Conservation (phyloP, 2,888 invertebrate genomes). For the Polyploca ridens region DNA sequence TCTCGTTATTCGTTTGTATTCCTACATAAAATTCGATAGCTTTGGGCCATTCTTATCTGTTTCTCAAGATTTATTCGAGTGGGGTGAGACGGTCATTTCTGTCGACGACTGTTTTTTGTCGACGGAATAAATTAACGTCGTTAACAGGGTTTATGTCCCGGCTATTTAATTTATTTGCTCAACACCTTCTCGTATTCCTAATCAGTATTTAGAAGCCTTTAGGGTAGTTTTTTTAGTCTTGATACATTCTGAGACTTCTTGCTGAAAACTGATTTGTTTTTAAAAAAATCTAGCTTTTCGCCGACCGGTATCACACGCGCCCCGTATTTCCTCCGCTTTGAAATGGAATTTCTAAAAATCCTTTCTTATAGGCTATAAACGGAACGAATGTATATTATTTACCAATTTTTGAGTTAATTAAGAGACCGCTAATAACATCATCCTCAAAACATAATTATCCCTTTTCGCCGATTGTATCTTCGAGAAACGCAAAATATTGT, state of each 20-base stretch:
- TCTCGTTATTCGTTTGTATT: constrained; percentile 4
- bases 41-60: constrained; percentile 39
- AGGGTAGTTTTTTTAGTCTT: neutral
- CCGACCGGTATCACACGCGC: no score
- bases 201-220: neutral
- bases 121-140: constrained; percentile 40
- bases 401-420: no score
- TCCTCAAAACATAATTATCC: no score
- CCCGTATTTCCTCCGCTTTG: no score
- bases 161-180: constrained; percentile 7
- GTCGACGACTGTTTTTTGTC: constrained; percentile 47
- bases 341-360: no score
- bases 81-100: constrained; percentile 44
- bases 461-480: no score
- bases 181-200: constrained; percentile 3
- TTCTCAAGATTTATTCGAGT: constrained; percentile 47
- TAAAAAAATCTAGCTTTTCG: no score
- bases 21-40: constrained; percentile 18
- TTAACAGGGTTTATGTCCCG: constrained; percentile 31
- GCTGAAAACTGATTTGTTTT: neutral
- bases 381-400: no score
- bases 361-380: neutral
- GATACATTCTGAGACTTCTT: neutral
- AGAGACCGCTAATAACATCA: no score
- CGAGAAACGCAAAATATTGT: no score